Conservation (phyloP, 2,888 invertebrate genomes). For the Theretra japonica region DNA sequence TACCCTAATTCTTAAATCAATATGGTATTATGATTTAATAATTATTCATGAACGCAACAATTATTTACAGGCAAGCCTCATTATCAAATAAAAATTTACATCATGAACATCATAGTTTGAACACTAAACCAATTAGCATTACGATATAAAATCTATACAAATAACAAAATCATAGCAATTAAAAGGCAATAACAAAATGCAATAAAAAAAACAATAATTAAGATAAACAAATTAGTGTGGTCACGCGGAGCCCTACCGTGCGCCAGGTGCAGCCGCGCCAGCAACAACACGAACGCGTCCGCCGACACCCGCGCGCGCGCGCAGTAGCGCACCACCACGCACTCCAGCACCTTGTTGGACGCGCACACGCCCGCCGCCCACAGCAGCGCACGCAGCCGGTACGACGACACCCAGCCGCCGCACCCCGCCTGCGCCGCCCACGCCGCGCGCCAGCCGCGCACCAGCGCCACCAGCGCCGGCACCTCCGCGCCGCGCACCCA, state of each 20-base stretch:
- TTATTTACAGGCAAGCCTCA: no score
- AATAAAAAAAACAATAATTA: no score
- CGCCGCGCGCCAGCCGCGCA: constrained; percentile 63
- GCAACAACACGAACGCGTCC: constrained; percentile 87
- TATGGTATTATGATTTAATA: no score
- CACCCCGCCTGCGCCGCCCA: constrained; percentile 50
- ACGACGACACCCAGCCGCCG: constrained; percentile 52
- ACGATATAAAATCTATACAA: no score
- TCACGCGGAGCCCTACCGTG: constrained; percentile 54
- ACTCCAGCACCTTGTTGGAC: constrained; percentile 90
- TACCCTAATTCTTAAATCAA: no score
- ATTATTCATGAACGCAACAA: no score
- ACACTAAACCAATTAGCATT: no score
- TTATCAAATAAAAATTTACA: no score
- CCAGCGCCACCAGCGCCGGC: constrained; percentile 85
- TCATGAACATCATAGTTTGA: no score
- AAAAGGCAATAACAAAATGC: no score
- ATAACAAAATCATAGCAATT: no score
- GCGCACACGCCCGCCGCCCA: constrained; percentile 86
- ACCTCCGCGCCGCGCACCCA: constrained; percentile 85
- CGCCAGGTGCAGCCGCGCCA: constrained; percentile 65
- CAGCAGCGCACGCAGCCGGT: constrained; percentile 86
- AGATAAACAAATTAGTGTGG: no score
- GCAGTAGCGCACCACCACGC: constrained; percentile 87
- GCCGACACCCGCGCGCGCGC: constrained; percentile 83